A percentile compares a stretch with the other conserved stretches of the same genome.
These are phyloP conservation scores for Acrocephalus kingi DNA, from an alignment of 2,113 vertebrate species.

Conservation along the genomic window DNA sequence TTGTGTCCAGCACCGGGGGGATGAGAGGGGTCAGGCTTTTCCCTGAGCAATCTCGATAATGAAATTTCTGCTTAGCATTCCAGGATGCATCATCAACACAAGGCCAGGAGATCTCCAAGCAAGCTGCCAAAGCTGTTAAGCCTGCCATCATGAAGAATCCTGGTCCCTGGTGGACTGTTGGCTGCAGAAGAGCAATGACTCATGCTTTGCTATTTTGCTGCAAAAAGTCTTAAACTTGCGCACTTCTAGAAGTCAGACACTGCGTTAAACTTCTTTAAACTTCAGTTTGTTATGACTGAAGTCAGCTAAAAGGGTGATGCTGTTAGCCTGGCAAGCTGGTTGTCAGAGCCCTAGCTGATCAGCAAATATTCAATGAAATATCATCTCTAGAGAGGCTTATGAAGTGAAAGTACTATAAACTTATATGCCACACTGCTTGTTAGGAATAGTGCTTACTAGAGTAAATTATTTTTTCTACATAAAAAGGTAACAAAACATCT, in stretches of 20 bases:
- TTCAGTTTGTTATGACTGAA: neutral
- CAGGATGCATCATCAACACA: neutral
- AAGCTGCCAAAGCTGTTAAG: constrained; percentile 5
- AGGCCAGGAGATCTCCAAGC: neutral
- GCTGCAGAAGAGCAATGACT: constrained; percentile 42
- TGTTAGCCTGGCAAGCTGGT: neutral
- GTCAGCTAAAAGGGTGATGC: neutral
- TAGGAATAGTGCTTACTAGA: neutral
- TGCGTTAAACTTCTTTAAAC: neutral
- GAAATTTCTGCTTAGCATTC: constrained; percentile 17
- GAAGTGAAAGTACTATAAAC: neutral
- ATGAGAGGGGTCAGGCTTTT: neutral
- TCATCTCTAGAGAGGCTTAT: neutral
- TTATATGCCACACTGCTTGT: neutral
- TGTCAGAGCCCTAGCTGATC: neutral
- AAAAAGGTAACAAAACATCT: neutral
- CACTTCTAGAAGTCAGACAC: neutral
- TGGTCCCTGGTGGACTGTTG: constrained; percentile 12
- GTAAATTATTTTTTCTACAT: neutral
- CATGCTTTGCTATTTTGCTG: constrained; percentile 29
- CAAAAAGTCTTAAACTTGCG: neutral
- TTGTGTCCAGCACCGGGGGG: neutral
- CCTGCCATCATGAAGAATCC: neutral
- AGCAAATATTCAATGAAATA: neutral
- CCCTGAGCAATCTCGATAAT: neutral